These are phyloP conservation scores for Apamea epomidion DNA, from an alignment of 2,888 invertebrate genomes.

Conservation along the genomic window DNA sequence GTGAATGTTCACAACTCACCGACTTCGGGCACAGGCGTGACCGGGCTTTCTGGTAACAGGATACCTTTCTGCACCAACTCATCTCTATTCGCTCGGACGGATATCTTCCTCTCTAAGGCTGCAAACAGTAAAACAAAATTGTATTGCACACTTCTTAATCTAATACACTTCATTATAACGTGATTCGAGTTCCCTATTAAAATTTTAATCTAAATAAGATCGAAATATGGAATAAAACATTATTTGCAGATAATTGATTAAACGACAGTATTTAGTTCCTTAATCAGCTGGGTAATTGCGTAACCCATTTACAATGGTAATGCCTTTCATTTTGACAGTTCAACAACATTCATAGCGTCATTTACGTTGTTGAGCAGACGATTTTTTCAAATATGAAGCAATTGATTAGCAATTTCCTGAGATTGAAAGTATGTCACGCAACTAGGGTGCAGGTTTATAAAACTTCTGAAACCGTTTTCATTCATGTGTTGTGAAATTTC, in stretches of 20 bases:
- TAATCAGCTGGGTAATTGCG: neutral
- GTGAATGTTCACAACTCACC: constrained; percentile 87
- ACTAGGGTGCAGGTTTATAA: neutral
- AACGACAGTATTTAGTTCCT: neutral
- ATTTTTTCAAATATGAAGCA: neutral
- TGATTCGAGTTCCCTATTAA: neutral
- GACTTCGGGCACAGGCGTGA: constrained; percentile 95
- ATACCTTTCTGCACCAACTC: constrained; percentile 99
- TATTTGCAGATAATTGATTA: neutral
- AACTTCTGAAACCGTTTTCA: neutral
- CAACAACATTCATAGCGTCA: neutral
- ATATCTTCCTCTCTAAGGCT: constrained; percentile 99
- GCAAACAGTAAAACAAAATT: constrained; percentile 78
- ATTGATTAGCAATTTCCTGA: neutral
- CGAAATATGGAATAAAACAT: neutral
- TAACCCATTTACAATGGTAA: neutral
- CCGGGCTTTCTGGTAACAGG: constrained; percentile 96
- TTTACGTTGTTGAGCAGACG: neutral
- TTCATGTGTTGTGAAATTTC: neutral
- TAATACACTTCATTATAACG: neutral
- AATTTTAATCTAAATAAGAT: neutral
- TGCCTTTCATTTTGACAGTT: neutral
- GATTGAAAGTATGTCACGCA: neutral
- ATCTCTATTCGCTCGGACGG: constrained; percentile 99
- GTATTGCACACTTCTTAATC: constrained; percentile 11